Base-by-base conservation (phyloP, 2,888 invertebrate species). In the Alitta virens region DNA sequence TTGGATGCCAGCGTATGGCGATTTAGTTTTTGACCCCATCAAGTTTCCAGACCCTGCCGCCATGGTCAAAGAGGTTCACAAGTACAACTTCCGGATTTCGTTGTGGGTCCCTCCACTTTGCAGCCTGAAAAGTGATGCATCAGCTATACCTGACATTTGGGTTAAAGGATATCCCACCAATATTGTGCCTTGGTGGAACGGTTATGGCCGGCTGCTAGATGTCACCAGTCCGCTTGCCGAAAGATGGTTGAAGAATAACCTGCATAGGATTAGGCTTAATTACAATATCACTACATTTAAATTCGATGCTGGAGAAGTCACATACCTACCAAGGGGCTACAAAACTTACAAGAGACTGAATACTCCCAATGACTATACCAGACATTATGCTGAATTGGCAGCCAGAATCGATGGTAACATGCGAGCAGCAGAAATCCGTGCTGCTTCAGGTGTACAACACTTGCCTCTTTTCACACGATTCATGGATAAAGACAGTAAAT, bases 1-100 rank as follows among this genome's bases (percentile, higher is more conserved):
- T 24, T 94, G 93, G 91, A 92, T 94, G 79, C 86, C 87, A 14
- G 90, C 91, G 75, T 92, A 93, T 76, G 94, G 94, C 0, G 89
- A 91, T 0, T 83, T 91, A 58, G 86, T 85, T 2, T 91, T 94
- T 64, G 86, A 90, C 69, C 82, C 83, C 25, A 82, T 79, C 9
- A 90, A 89, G 76, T 89, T 93, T 72, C 88, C 89, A 0, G 83
- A 90, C 68, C 86, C 91, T 14, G 86, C 84, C 56, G 78, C 84
- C 54, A 83, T 91, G 21, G 85, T 89, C 0, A 80, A 84, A 38
- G 83, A 86, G 51, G 83, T 92, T 24, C 74, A 77, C 53, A 67
- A 71, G 1, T 64, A 87, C 62, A 89, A 89, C 0, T 91, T 90
- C 78, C 86, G 90, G 26, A 88, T 91, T 0, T 88, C 91, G 0